Base-by-base conservation (phyloP, 2,797 vertebrate species). In the Choloepus didactylus region DNA sequence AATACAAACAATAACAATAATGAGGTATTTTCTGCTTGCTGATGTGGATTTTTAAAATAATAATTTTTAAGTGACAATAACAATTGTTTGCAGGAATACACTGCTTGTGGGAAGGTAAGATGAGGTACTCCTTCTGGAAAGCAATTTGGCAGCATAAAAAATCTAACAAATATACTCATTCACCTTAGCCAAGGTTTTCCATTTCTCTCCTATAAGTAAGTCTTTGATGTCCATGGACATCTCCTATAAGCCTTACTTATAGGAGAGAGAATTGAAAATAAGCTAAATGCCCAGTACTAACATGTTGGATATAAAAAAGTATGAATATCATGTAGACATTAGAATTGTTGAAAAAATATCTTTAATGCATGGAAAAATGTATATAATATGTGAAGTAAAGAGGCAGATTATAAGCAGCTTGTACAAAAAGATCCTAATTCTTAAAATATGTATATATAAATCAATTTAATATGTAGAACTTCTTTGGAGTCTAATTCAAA, bases 261-360 rank as follows among this genome's bases (percentile, higher is more conserved):
- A 60, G 84, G 51, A 62, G 41, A 79, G 73, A 86, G 62, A 95
- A 86, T 41, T 82, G 66, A 89, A 93, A 96, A 89, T 76, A 94
- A 90, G 25, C 21, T 85, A 85, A 92, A 59, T 49, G 14, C 66
- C 70, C 73, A 85, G 41, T 56, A 87, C 38, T 84, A 95, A 91
- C 21, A 70, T n/a, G 21, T 62, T 89, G 41, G 38, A 15, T 72
- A 3, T 44, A 35, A 89, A 72, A 70, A 89, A 31, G 27, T 86
- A 67, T 31, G 46, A 82, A 66, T 87, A 67, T 92, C 64, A 46
- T 76, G 38, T 38, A 87, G 54, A 93, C 62, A 35, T 35, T 35
- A 87, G 75, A 89, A 83, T 73, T 35, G 70, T 11, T 87, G 59
- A 90, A 82, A 23, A 85, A 94, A 96, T 89, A 93, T 70, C 49